phyloP scores from a whole-genome alignment of 1,140 invertebrate genomes.

The Aricia agestis region DNA sequence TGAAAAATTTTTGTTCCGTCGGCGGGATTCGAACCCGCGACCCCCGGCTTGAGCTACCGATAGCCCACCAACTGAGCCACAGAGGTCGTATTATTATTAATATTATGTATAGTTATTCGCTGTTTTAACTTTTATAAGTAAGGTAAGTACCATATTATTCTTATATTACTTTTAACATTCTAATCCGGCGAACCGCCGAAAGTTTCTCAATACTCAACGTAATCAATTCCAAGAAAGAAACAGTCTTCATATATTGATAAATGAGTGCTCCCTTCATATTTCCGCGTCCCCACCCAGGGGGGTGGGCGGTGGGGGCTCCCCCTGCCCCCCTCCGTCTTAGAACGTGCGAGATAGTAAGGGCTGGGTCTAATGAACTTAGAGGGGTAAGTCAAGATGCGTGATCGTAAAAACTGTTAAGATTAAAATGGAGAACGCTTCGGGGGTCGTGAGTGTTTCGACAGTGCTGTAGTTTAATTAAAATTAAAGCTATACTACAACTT shows the following conservation, averaged over 20 bases:
- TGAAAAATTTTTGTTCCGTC: too few relatives aligned
- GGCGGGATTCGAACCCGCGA: too few relatives aligned
- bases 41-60: too few relatives aligned
- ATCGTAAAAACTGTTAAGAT: constrained; percentile 23
- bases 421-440: background rate
- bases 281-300: constrained; percentile 47
- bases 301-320: constrained; percentile 33
- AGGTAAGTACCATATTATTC: too few relatives aligned
- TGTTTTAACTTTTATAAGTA: too few relatives aligned
- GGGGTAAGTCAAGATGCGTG: constrained; percentile 47
- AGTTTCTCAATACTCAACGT: constrained; percentile 27
- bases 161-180: background rate
- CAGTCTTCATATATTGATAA: constrained; percentile 73
- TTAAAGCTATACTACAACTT: too few relatives aligned
- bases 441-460: background rate
- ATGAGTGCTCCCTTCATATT: constrained; percentile 73
- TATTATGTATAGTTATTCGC: too few relatives aligned
- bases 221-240: constrained; percentile 74
- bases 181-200: background rate
- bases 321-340: constrained; percentile 46
- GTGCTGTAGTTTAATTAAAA: too few relatives aligned
- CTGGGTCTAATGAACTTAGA: constrained; percentile 71
- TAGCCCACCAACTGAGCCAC: too few relatives aligned
- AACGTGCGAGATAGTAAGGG: constrained; percentile 72
- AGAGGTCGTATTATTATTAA: too few relatives aligned